Conservation (phyloP, 2,888 invertebrate genomes). For the Eupeodes luniger region DNA sequence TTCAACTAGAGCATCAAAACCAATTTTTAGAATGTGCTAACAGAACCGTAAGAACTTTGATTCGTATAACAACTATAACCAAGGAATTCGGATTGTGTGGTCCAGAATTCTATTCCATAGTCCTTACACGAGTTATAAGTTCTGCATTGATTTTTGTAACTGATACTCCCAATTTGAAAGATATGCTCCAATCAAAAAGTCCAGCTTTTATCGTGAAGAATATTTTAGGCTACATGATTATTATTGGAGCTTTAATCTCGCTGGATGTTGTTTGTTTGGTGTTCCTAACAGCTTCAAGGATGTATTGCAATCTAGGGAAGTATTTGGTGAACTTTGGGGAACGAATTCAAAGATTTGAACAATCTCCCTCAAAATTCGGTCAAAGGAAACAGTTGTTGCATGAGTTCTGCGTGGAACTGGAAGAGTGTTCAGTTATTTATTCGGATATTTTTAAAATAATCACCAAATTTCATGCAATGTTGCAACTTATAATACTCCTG, state of each 20-base stretch:
- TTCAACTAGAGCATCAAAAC: slow-evolving; percentile 12
- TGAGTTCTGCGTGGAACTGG: slow-evolving; percentile 79
- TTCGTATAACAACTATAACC: slow-evolving; percentile 35
- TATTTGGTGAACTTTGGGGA: slow-evolving; percentile 38
- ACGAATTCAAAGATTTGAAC: slow-evolving; percentile 37
- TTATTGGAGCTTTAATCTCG: slow-evolving; percentile 23
- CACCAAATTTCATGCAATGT: slow-evolving; percentile 77
- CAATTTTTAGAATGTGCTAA: slow-evolving; percentile 32
- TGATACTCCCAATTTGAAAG: neutral
- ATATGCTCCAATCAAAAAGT: neutral
- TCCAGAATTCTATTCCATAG: slow-evolving; percentile 17
- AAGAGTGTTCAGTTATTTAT: slow-evolving; percentile 78
- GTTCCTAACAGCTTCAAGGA: slow-evolving; percentile 26
- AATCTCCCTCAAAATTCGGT: slow-evolving; percentile 67
- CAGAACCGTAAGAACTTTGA: slow-evolving; percentile 10
- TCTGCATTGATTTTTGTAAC: neutral
- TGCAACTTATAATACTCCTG: slow-evolving; percentile 80
- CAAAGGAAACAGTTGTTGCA: slow-evolving; percentile 79
- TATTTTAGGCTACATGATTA: slow-evolving; percentile 36
- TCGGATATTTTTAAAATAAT: slow-evolving; percentile 78
- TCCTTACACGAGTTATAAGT: neutral
- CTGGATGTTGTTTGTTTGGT: slow-evolving; percentile 51
- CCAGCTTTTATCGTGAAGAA: neutral
- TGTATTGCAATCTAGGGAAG: slow-evolving; percentile 49
- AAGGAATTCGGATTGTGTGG: slow-evolving; percentile 19